Conservation (phyloP, 2,888 invertebrate genomes). For the Drosophila neutralis region DNA sequence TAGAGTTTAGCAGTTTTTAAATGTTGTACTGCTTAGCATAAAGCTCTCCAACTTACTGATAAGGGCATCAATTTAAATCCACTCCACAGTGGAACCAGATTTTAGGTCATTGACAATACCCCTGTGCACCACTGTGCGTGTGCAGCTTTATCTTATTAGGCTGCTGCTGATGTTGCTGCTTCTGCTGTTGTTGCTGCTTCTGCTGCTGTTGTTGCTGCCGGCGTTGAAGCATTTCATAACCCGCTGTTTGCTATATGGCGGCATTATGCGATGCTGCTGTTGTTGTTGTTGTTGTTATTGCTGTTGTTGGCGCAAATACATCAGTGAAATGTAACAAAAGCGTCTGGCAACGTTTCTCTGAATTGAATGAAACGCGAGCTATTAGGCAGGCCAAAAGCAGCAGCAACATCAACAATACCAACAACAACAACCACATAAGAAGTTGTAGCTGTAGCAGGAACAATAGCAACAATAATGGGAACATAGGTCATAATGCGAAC, state of each 20-base stretch:
- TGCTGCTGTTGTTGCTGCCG: not conserved
- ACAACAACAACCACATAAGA: slow-evolving; percentile 11
- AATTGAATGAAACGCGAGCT: slow-evolving; percentile 58
- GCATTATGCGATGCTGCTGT: slow-evolving; percentile 53
- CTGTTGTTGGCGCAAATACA: slow-evolving; percentile 60
- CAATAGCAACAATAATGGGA: slow-evolving; percentile 44
- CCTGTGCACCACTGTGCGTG: slow-evolving; percentile 24
- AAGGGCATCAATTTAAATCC: not conserved
- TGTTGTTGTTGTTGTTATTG: slow-evolving; percentile 1
- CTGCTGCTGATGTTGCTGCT: not conserved
- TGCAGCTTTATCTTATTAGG: not conserved
- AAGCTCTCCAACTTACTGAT: not conserved
- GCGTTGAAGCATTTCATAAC: slow-evolving; percentile 36
- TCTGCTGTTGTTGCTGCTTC: not conserved
- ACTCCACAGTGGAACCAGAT: not conserved
- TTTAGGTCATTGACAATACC: not conserved
- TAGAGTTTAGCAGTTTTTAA: no score
- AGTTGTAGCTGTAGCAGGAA: not conserved
- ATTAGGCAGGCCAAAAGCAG: slow-evolving; percentile 40
- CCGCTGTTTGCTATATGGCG: slow-evolving; percentile 54
- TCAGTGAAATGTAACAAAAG: slow-evolving; percentile 71
- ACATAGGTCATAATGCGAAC: slow-evolving; percentile 50
- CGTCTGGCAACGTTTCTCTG: slow-evolving; percentile 45
- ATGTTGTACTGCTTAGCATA: not conserved
- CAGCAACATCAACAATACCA: slow-evolving; percentile 15